These are phyloP conservation scores for Apodemus speciosus DNA, from an alignment of 2,113 vertebrate genomes.

Conservation along the genomic window DNA sequence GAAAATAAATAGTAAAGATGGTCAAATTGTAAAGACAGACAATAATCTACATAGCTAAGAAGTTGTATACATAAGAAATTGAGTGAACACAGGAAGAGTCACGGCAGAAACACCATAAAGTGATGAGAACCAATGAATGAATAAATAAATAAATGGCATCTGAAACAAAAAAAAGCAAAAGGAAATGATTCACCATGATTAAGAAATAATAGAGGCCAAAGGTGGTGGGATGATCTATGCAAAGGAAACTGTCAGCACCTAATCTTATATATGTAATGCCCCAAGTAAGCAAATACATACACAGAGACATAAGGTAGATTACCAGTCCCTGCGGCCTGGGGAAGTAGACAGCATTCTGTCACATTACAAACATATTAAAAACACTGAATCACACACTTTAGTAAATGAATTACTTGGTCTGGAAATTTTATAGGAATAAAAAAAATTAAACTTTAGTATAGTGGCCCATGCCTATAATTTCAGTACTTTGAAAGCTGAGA, in stretches of 20 bases:
- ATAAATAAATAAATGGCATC: neutral
- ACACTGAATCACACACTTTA: neutral
- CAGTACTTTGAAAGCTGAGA: neutral
- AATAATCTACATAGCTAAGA: constrained; percentile 22
- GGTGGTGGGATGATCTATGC: neutral
- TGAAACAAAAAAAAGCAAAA: constrained; percentile 22
- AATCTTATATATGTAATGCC: constrained; percentile 20
- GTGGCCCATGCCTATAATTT: neutral
- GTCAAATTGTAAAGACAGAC: constrained; percentile 31
- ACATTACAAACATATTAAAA: constrained; percentile 37
- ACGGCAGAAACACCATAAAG: neutral
- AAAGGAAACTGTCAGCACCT: constrained; percentile 10
- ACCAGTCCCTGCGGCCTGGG: neutral
- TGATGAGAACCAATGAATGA: neutral
- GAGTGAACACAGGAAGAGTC: constrained; percentile 6
- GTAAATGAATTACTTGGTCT: neutral
- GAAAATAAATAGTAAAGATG: constrained; percentile 35
- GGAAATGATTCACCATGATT: constrained; percentile 51
- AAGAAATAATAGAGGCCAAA: constrained; percentile 52
- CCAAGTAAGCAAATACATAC: constrained; percentile 3
- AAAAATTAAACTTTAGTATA: neutral
- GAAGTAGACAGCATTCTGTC: constrained; percentile 3
- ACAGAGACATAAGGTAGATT: constrained; percentile 3
- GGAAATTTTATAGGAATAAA: constrained; percentile 20
- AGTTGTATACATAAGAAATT: constrained; percentile 37